These are phyloP conservation scores for Platerodrilus igneus DNA, from an alignment of 2,888 invertebrate genomes.

Conservation along the genomic window DNA sequence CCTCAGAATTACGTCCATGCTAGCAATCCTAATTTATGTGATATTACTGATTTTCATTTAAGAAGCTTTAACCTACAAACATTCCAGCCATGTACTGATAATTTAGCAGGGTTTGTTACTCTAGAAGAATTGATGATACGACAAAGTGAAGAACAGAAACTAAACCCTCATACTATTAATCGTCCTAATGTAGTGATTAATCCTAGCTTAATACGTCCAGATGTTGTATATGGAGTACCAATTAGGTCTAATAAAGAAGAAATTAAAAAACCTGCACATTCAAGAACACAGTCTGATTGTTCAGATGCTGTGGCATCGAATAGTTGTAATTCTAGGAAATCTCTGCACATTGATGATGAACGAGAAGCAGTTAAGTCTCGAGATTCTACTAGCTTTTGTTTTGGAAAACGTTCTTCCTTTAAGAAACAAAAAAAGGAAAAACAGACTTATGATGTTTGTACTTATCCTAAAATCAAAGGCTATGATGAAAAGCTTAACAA, in stretches of 20 bases:
- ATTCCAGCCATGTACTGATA: slow-evolving; percentile 51
- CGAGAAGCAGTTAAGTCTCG: slow-evolving; percentile 5
- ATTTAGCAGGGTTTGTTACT: slow-evolving; percentile 65
- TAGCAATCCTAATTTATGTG: slow-evolving; percentile 67
- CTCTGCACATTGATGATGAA: slow-evolving; percentile 1
- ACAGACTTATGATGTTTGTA: slow-evolving; percentile 35
- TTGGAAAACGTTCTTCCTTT: slow-evolving; percentile 44
- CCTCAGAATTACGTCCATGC: slow-evolving; percentile 64
- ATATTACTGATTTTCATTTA: slow-evolving; percentile 49
- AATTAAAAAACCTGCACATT: slow-evolving; percentile 18
- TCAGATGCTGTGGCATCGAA: slow-evolving; percentile 9
- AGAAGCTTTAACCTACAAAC: slow-evolving; percentile 41
- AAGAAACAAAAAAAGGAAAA: slow-evolving; percentile 37
- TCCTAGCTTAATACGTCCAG: slow-evolving; percentile 49
- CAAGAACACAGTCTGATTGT: slow-evolving; percentile 35
- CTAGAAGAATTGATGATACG: slow-evolving; percentile 76
- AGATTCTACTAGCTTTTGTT: slow-evolving; percentile 40
- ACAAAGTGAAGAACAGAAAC: slow-evolving; percentile 66
- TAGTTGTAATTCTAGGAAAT: not conserved
- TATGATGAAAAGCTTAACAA: slow-evolving; percentile 37
- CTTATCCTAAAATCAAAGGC: slow-evolving; percentile 40
- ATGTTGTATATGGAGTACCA: slow-evolving; percentile 54
- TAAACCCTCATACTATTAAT: slow-evolving; percentile 39
- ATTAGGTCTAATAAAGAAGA: slow-evolving; percentile 36
- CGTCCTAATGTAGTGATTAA: slow-evolving; percentile 37